A percentile compares a stretch with the other conserved stretches of the same genome.
Conservation (phyloP, 2,797 vertebrate genomes). For the Pipistrellus kuhlii region DNA sequence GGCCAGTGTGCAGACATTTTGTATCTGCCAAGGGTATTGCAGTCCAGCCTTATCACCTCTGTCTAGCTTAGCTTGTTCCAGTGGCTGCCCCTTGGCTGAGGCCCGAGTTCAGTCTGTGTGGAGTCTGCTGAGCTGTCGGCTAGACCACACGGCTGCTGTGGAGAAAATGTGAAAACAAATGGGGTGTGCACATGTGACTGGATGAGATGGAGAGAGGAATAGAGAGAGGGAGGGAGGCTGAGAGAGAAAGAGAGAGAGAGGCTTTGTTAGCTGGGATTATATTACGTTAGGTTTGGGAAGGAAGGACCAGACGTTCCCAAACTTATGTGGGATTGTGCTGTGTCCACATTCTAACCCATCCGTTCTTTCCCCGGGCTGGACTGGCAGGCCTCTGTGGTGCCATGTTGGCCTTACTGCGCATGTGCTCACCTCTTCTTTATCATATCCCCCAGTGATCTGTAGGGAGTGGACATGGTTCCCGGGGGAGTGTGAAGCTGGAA, state of each 20-base stretch:
- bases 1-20: neutral
- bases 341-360: neutral
- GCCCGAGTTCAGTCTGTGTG: neutral
- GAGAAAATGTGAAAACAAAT: neutral
- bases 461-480: neutral
- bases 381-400: neutral
- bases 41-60: neutral
- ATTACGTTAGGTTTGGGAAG: neutral
- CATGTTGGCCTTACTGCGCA: neutral
- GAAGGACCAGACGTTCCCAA: neutral
- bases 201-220: neutral
- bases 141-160: neutral
- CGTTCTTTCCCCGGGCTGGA: neutral
- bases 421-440: neutral
- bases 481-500: neutral
- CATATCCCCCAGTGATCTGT: neutral
- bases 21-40: neutral
- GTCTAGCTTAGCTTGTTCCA: neutral
- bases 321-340: neutral
- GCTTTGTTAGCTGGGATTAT: neutral
- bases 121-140: no score
- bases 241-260: neutral
- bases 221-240: no score
- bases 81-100: neutral
- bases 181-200: neutral